Conservation (phyloP, 1,140 invertebrate genomes). For the Homarus americanus region DNA sequence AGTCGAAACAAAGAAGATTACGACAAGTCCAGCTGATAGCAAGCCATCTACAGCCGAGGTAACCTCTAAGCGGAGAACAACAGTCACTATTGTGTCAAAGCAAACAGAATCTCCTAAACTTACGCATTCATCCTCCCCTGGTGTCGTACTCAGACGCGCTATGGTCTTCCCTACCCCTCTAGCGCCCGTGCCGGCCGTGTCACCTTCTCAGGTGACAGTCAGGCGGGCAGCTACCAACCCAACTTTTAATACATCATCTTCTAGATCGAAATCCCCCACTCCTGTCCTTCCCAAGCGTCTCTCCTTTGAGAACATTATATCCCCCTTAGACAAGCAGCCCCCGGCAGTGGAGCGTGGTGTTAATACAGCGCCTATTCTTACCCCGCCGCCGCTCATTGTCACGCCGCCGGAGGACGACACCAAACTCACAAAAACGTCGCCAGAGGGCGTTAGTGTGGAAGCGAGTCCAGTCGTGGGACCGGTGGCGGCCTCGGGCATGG, state of each 20-base stretch:
- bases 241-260: neutral
- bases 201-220: neutral
- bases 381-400: conserved; percentile 36
- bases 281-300: conserved; percentile 8
- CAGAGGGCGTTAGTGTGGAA: neutral
- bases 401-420: conserved; percentile 24
- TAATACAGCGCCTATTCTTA: neutral
- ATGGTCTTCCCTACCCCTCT: neutral
- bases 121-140: neutral
- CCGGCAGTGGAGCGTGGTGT: neutral
- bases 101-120: conserved; percentile 33
- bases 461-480: neutral
- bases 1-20: conserved; percentile 3
- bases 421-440: neutral
- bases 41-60: conserved; percentile 45
- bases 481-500: neutral
- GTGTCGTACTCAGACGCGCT: neutral
- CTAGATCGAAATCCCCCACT: conserved; percentile 26
- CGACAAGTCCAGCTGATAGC: neutral
- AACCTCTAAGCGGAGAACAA: conserved; percentile 22
- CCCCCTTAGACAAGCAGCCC: neutral
- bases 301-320: conserved; percentile 9
- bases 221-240: neutral
- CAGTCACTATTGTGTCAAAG: conserved; percentile 39
- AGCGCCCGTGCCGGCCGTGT: neutral